A percentile compares a stretch with the other conserved stretches of the same genome.
Evolutionary conservation across 2,113 vertebrate genomes (phyloP).

Genomic region (Oryzias celebensis): DNA sequence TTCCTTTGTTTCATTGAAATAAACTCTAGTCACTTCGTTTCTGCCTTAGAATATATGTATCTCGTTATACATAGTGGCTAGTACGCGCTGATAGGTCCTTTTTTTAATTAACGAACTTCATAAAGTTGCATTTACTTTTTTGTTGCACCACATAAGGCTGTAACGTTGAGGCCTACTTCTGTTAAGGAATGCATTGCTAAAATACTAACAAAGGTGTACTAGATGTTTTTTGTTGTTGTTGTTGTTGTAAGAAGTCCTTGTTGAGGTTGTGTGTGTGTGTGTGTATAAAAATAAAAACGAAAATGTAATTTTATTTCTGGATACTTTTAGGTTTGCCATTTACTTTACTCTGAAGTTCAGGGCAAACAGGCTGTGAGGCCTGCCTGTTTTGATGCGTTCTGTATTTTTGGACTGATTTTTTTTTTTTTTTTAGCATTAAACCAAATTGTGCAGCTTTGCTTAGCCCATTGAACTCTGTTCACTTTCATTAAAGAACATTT

Average conservation of each 20-base stretch:
- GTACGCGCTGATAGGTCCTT: neutral
- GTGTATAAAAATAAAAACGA: neutral
- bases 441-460: fast-evolving
- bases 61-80: neutral
- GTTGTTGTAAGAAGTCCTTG: neutral
- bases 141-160: neutral
- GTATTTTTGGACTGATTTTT: slow-evolving; percentile 4
- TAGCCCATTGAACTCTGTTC: neutral
- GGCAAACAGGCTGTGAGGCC: slow-evolving; percentile 41
- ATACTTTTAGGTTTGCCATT: neutral
- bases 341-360: too few species aligned
- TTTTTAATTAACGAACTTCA: neutral
- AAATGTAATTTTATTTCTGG: neutral
- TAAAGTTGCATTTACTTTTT: neutral
- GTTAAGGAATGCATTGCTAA: slow-evolving; percentile 7
- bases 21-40: neutral
- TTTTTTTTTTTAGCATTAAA: slow-evolving; percentile 1
- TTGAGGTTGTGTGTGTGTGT: neutral
- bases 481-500: neutral
- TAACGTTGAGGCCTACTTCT: slow-evolving; percentile 32
- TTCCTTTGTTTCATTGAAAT: slow-evolving; percentile 50
- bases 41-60: neutral
- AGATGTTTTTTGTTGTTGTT: too few species aligned
- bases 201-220: neutral
- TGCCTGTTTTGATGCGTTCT: neutral